These are phyloP conservation scores for Armadillidium nasatum DNA, from an alignment of 1,140 invertebrate genomes.

Conservation along the genomic window DNA sequence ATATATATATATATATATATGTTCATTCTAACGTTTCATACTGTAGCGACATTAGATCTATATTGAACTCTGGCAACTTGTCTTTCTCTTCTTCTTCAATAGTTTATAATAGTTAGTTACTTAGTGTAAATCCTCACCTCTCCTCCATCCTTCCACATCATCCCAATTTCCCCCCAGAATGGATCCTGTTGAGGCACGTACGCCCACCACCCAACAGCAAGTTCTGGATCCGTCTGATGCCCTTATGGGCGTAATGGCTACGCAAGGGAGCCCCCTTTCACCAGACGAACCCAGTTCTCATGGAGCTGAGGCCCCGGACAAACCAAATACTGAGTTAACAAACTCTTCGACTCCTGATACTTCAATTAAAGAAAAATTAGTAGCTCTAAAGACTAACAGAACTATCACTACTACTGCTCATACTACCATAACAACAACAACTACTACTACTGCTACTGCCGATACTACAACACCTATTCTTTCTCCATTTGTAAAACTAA, in stretches of 20 bases:
- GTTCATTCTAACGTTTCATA: too few relatives aligned
- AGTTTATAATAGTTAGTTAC: too few relatives aligned
- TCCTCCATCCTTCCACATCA: conserved; percentile 34
- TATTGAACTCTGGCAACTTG: too few relatives aligned
- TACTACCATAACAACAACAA: background rate
- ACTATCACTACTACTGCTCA: background rate
- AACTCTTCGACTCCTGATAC: conserved; percentile 21
- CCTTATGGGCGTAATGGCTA: conserved; percentile 32
- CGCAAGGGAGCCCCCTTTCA: conserved; percentile 37
- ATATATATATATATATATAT: too few relatives aligned
- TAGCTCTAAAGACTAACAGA: conserved; percentile 1
- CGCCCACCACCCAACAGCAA: conserved; percentile 33
- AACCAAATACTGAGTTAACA: conserved; percentile 20
- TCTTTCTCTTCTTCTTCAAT: too few relatives aligned
- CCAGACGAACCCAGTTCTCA: conserved; percentile 32
- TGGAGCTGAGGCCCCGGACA: conserved; percentile 22
- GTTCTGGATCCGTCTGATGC: conserved; percentile 38
- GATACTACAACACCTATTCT: background rate
- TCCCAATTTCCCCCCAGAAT: conserved; percentile 35
- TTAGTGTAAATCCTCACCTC: conserved; percentile 23
- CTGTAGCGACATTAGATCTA: too few relatives aligned
- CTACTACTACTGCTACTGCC: conserved; percentile 26
- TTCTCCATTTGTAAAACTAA: conserved; percentile 10
- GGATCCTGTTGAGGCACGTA: conserved; percentile 30
- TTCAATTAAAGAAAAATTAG: background rate